Percentiles rank a stretch among this genome's conserved stretches.
Evolutionary conservation across 2,113 vertebrate species (phyloP).

Genomic region (Amphiprion percula): DNA sequence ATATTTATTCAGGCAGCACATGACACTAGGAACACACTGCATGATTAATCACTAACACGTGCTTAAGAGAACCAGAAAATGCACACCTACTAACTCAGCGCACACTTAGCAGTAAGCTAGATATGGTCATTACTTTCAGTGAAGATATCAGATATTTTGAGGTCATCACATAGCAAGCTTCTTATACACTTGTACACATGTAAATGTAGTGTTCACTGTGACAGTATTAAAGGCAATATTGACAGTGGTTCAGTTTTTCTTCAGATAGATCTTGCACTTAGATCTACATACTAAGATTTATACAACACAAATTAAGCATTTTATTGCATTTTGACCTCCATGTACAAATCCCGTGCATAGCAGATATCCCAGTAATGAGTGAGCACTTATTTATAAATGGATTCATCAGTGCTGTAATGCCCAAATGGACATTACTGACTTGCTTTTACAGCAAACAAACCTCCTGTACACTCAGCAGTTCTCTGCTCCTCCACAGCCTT

Average conservation of each 20-base stretch:
- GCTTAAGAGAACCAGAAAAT: background rate
- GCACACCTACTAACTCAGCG: background rate
- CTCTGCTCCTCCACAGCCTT: constrained; percentile 33
- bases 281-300: background rate
- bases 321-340: background rate
- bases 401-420: constrained; percentile 52
- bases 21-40: background rate
- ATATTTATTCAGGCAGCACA: constrained; percentile 1
- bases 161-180: background rate
- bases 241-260: background rate
- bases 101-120: background rate
- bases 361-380: background rate
- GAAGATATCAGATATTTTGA: background rate
- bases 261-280: background rate
- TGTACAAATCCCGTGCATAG: background rate
- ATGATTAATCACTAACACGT: background rate
- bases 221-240: background rate
- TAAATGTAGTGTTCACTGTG: background rate
- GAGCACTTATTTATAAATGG: constrained; percentile 35
- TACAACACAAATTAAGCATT: background rate
- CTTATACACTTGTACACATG: background rate
- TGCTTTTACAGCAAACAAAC: constrained; percentile 55
- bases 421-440: constrained; percentile 48
- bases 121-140: background rate
- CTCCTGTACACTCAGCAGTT: constrained; percentile 64